phyloP scores from a whole-genome alignment of 2,113 vertebrate genomes.

The Dicentrarchus labrax region DNA sequence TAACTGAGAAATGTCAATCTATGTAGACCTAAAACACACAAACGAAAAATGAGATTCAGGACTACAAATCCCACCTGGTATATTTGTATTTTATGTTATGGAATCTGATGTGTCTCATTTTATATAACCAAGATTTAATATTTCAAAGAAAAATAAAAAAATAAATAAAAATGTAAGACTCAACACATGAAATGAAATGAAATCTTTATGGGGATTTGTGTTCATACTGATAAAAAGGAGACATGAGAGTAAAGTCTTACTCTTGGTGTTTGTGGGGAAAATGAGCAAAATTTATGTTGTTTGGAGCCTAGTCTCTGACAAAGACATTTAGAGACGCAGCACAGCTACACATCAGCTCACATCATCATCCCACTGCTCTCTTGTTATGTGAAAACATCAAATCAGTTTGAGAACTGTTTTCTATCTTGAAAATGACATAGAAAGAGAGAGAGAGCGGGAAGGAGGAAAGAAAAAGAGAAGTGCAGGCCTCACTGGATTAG shows the following conservation, averaged over 20 bases:
- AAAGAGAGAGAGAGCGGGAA: slow-evolving; percentile 4
- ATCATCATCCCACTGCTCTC: not conserved
- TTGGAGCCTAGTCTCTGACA: not conserved
- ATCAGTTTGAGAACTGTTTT: slow-evolving; percentile 55
- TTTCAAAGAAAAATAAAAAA: not conserved
- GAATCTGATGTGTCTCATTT: not conserved
- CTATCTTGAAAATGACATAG: slow-evolving; percentile 57
- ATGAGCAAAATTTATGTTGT: not conserved
- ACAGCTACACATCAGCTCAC: slow-evolving; percentile 4
- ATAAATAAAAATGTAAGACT: not conserved
- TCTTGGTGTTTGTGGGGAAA: not conserved
- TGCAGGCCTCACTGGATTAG: slow-evolving; percentile 71
- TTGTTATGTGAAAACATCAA: slow-evolving; percentile 35
- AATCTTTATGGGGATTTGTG: not conserved
- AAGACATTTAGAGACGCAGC: not conserved
- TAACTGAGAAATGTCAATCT: not conserved
- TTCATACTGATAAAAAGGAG: too few species aligned
- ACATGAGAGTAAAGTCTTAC: not conserved
- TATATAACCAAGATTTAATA: not conserved
- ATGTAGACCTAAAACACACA: not conserved
- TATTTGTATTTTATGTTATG: not conserved
- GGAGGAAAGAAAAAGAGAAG: slow-evolving; percentile 47
- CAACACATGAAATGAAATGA: not conserved
- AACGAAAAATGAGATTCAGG: slow-evolving; percentile 12
- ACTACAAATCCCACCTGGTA: slow-evolving; percentile 7